Evolutionary conservation across 2,888 invertebrate genomes (phyloP).

Genomic region (Alloplasta piceator): DNA sequence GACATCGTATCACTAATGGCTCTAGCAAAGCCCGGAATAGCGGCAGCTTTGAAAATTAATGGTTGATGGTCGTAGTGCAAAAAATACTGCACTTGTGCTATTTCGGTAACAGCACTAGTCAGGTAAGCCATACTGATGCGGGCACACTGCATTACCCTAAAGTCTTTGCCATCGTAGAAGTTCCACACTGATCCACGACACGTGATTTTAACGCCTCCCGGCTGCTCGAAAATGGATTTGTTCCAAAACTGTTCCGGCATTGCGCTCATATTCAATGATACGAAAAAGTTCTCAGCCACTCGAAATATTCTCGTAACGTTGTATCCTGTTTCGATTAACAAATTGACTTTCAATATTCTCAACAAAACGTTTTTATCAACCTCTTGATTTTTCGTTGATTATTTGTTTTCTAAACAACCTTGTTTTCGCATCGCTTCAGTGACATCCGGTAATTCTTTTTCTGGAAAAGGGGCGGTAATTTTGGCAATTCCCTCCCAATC

Average conservation of each 20-base stretch:
- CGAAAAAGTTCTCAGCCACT: constrained; percentile 93
- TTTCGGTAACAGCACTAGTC: constrained; percentile 87
- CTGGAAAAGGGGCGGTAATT: constrained; percentile 89
- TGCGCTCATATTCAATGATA: constrained; percentile 91
- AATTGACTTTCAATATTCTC: background rate
- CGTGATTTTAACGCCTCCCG: constrained; percentile 88
- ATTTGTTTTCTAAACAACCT: constrained; percentile 77
- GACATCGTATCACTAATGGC: constrained; percentile 87
- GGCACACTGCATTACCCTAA: constrained; percentile 92
- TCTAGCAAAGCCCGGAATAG: constrained; percentile 85
- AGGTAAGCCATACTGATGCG: constrained; percentile 87
- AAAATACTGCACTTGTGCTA: constrained; percentile 92
- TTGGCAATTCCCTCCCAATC: constrained; percentile 89
- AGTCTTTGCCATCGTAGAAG: constrained; percentile 92
- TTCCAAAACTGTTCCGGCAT: constrained; percentile 94
- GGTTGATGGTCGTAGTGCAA: constrained; percentile 90
- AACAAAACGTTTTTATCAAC: background rate
- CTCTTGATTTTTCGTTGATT: background rate
- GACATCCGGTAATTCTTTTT: constrained; percentile 89
- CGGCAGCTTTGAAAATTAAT: constrained; percentile 88
- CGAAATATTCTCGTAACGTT: constrained; percentile 92
- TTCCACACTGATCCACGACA: constrained; percentile 97
- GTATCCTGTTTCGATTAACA: constrained; percentile 83
- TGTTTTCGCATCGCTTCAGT: constrained; percentile 89
- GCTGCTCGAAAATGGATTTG: constrained; percentile 93